phyloP scores from a whole-genome alignment of 2,113 vertebrate genomes.

The Oxyruncus cristatus region DNA sequence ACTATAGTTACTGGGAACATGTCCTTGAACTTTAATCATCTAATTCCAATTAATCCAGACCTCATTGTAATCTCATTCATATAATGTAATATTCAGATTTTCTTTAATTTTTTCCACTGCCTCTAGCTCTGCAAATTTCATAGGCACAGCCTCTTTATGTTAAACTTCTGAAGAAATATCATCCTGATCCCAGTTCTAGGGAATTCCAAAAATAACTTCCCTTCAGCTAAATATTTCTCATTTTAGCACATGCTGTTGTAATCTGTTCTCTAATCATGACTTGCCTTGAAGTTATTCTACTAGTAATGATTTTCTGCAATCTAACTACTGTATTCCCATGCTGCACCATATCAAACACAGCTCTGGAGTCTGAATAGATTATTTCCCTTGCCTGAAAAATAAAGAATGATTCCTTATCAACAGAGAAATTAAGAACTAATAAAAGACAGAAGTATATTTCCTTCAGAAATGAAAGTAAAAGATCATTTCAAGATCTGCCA shows the following conservation, averaged over 20 bases:
- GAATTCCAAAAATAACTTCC: conserved; percentile 4
- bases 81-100: background rate
- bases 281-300: conserved; percentile 14
- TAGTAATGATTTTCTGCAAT: background rate
- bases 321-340: conserved; percentile 11
- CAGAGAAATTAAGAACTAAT: background rate
- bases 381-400: background rate
- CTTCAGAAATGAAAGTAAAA: background rate
- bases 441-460: background rate
- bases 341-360: background rate
- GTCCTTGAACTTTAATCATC: background rate
- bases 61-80: background rate
- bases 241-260: background rate
- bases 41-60: background rate
- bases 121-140: background rate
- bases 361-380: background rate
- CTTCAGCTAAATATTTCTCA: conserved; percentile 24
- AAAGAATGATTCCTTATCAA: background rate
- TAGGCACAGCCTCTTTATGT: background rate
- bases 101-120: background rate
- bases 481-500: background rate
- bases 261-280: conserved; percentile 10
- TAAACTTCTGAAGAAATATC: background rate
- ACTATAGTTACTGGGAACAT: background rate
- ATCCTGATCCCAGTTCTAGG: background rate